phyloP scores from a whole-genome alignment of 2,888 invertebrate species.

The Ochlodes sylvanus region DNA sequence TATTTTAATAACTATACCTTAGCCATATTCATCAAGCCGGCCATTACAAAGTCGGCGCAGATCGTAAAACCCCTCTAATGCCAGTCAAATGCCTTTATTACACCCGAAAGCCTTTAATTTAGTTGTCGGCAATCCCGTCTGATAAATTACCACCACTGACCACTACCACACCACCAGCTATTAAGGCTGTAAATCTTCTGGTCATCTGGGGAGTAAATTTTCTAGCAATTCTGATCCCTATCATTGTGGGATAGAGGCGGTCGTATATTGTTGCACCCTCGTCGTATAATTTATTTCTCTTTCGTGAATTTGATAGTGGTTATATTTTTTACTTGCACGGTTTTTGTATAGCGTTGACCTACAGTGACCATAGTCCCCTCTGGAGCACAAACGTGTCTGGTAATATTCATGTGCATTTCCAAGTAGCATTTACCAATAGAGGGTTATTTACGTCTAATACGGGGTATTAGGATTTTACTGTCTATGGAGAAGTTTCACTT shows the following conservation, averaged over 20 bases:
- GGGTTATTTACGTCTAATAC: too few relatives aligned
- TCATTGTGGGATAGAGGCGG: constrained; percentile 27
- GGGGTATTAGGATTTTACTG: too few relatives aligned
- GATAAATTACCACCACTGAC: constrained; percentile 63
- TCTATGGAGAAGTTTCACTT: too few relatives aligned
- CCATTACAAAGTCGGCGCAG: constrained; percentile 30
- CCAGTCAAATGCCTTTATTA: constrained; percentile 48
- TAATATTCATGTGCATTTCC: not conserved
- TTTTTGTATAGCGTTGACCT: not conserved
- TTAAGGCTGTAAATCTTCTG: constrained; percentile 77
- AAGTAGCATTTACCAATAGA: too few relatives aligned
- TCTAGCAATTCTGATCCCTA: constrained; percentile 35
- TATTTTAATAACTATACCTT: constrained; percentile 33
- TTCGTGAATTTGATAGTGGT: constrained; percentile 34
- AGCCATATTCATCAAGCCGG: constrained; percentile 28
- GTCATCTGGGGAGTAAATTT: constrained; percentile 37
- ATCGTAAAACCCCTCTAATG: constrained; percentile 36
- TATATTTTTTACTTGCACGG: constrained; percentile 16
- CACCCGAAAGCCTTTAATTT: constrained; percentile 65
- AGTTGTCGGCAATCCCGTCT: constrained; percentile 53
- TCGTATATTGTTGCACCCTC: constrained; percentile 33
- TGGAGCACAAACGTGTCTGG: not conserved
- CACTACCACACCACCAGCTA: constrained; percentile 67
- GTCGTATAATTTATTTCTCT: constrained; percentile 30
- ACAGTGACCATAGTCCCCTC: not conserved